phyloP scores from a whole-genome alignment of 1,140 invertebrate species.

The Aleiodes sp. region DNA sequence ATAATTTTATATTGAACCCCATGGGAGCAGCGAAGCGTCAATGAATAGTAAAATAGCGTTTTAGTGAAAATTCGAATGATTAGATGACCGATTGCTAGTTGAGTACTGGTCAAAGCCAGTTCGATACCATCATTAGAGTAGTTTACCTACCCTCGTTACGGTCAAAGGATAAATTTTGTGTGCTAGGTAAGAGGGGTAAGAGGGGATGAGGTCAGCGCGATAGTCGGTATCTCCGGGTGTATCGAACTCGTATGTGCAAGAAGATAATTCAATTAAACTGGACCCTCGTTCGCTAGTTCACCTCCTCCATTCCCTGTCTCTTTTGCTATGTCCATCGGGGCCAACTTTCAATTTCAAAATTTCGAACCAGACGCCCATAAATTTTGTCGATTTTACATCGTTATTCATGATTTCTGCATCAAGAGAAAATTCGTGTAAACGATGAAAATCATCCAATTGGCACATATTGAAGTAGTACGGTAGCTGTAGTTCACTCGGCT shows the following conservation, averaged over 20 bases:
- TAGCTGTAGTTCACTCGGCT: too few species aligned
- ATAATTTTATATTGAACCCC: too few species aligned
- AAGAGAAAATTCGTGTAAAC: too few species aligned
- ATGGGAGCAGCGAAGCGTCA: too few species aligned
- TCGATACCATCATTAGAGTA: constrained; percentile 28
- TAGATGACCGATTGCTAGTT: constrained; percentile 13
- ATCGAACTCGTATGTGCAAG: constrained; percentile 25
- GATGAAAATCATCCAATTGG: too few species aligned
- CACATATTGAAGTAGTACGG: too few species aligned
- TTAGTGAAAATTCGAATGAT: too few species aligned
- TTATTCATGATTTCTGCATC: too few species aligned
- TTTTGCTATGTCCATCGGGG: not conserved
- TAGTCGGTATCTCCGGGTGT: not conserved
- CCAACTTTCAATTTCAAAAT: not conserved
- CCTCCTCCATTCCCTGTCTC: too few species aligned
- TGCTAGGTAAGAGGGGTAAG: not conserved
- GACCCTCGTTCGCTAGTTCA: not conserved
- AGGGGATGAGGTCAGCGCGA: not conserved
- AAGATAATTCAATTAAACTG: constrained; percentile 25
- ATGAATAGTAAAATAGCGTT: too few species aligned
- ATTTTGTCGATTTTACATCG: too few species aligned
- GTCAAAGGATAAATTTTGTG: constrained; percentile 31
- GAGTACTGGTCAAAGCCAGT: constrained; percentile 18
- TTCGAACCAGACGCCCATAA: not conserved
- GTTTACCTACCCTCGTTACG: constrained; percentile 29